Percentiles rank a stretch among this genome's conserved stretches.
These are phyloP conservation scores for Benthosema pterotum DNA, from an alignment of 2,797 vertebrate genomes.

Conservation along the genomic window DNA sequence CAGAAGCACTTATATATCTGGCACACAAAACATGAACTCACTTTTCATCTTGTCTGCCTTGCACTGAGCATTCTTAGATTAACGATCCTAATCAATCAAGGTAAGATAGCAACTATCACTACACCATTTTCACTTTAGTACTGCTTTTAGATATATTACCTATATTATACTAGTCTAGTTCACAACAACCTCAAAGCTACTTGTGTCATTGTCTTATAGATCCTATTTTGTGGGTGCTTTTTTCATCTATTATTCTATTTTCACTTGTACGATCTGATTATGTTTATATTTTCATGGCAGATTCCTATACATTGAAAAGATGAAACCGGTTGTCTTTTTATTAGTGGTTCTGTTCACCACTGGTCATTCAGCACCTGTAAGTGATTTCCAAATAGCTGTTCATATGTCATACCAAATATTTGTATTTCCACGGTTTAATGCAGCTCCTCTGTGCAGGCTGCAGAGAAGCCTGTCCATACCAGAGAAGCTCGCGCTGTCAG, in stretches of 20 bases:
- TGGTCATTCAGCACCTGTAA: slow-evolving; percentile 19
- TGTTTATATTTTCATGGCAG: not conserved
- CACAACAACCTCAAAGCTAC: not conserved
- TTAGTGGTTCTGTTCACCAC: not conserved
- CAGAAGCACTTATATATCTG: slow-evolving; percentile 11
- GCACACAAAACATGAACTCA: not conserved
- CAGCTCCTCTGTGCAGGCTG: slow-evolving; percentile 1
- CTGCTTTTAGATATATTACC: too few relatives aligned
- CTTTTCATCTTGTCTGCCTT: not conserved
- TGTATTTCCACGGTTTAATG: not conserved
- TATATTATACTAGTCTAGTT: not conserved
- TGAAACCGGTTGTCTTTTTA: slow-evolving; percentile 1
- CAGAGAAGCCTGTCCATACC: slow-evolving; percentile 3
- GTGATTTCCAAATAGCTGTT: not conserved
- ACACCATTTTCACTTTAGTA: too few relatives aligned
- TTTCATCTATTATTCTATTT: not conserved
- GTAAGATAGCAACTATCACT: not conserved
- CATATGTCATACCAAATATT: not conserved
- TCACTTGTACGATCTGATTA: too few relatives aligned
- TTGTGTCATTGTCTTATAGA: not conserved
- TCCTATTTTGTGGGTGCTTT: not conserved
- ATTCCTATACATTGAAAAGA: not conserved
- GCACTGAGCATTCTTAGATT: not conserved
- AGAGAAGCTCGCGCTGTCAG: slow-evolving; percentile 6
- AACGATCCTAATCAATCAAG: not conserved